A percentile compares a stretch with the other conserved stretches of the same genome.
Conservation (phyloP, 2,888 invertebrate species). For the Sericinus montela region DNA sequence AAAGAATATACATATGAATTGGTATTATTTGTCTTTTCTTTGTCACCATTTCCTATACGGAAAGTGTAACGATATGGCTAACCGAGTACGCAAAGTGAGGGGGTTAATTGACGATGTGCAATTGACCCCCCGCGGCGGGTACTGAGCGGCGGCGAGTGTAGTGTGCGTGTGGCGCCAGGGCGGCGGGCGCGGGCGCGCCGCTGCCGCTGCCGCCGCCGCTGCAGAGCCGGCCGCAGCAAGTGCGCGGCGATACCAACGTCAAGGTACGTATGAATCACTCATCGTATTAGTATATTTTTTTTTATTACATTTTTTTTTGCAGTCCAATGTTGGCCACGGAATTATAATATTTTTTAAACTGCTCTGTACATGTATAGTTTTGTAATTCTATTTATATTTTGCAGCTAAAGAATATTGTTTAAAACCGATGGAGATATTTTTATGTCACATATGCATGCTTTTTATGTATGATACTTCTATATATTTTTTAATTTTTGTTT, state of each 20-base stretch:
- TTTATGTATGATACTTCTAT: no score
- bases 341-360: no score
- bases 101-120: conserved; percentile 50
- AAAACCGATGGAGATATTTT: no score
- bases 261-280: conserved; percentile 1
- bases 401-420: no score
- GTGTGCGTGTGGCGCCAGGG: conserved; percentile 52
- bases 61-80: not conserved
- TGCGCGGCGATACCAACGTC: conserved; percentile 16
- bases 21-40: not conserved
- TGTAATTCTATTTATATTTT: no score
- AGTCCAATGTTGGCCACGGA: no score
- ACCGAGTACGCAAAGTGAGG: conserved; percentile 24
- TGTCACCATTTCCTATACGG: not conserved
- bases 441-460: no score
- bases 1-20: not conserved
- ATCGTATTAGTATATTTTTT: no score
- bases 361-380: no score
- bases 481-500: no score
- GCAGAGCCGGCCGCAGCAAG: conserved; percentile 23
- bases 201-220: conserved; percentile 30
- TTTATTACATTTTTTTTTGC: no score
- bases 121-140: conserved; percentile 33
- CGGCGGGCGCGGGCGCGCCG: conserved; percentile 41
- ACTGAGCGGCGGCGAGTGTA: conserved; percentile 42